Percentiles rank a stretch among this genome's conserved stretches.
These are phyloP conservation scores for Drosophila imparisetae DNA, from an alignment of 2,888 invertebrate genomes.

Conservation along the genomic window DNA sequence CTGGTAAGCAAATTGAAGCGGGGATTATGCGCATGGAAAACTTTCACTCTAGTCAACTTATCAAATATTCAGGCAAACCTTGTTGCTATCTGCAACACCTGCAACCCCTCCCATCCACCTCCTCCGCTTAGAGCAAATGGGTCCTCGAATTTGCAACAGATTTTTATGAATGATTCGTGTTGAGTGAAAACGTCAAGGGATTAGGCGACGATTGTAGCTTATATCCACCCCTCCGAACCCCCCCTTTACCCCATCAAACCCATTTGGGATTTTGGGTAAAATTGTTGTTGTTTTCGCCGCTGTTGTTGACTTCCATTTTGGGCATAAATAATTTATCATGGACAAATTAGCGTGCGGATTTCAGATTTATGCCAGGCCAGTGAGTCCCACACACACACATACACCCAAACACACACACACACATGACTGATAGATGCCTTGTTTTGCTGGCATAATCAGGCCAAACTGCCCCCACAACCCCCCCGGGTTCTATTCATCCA, in stretches of 20 bases:
- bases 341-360: slow-evolving; percentile 80
- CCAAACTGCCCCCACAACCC: neutral
- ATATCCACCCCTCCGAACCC: slow-evolving; percentile 1
- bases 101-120: neutral
- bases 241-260: neutral
- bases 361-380: slow-evolving; percentile 52
- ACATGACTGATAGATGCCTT: slow-evolving; percentile 65
- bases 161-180: slow-evolving; percentile 62
- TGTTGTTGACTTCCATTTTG: slow-evolving; percentile 63
- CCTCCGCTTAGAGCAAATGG: slow-evolving; percentile 11
- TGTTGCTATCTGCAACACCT: slow-evolving; percentile 2
- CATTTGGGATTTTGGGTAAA: slow-evolving; percentile 26
- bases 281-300: slow-evolving; percentile 32
- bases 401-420: slow-evolving; percentile 24
- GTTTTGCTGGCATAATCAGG: slow-evolving; percentile 53
- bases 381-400: slow-evolving; percentile 36
- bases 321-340: slow-evolving; percentile 83
- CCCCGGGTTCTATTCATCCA: neutral
- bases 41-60: slow-evolving; percentile 20
- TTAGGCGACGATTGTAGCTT: slow-evolving; percentile 48
- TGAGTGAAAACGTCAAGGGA: slow-evolving; percentile 51
- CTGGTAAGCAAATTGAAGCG: neutral
- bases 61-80: slow-evolving; percentile 25
- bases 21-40: slow-evolving; percentile 32
- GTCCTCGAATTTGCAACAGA: slow-evolving; percentile 31